Base-by-base conservation (phyloP, 1,140 invertebrate genomes). In the Drosophila lini region DNA sequence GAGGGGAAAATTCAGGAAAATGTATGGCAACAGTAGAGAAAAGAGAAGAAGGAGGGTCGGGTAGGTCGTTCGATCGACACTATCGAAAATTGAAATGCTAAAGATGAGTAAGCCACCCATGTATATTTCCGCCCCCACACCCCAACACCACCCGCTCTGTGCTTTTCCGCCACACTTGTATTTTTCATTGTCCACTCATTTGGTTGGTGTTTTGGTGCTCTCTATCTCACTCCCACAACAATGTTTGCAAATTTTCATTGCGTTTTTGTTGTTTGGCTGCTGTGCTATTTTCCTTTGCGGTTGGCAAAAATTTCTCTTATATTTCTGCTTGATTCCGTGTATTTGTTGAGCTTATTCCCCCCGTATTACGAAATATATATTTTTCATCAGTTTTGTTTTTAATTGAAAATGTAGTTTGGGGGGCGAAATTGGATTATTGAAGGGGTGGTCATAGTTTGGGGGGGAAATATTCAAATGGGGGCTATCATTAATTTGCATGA, bases 71-170 rank as follows among this genome's bases (percentile, higher is more conserved):
- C n/a, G 61, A 62, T 44, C 64, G 60, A 69, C 61, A 63, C 81
- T 76, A 81, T 67, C 77, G 58, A 71, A 82, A 78, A 71, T 81
- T 68, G 74, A 75, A 81, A 85, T 84, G 52, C 63, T 62, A 80
- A 80, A 84, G 79, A 85, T 85, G 82, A 86, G 83, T 76, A 63
- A 47, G 60, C 55, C 55, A 15, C 32, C 44, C 6, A 11, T 15
- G 36, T 56, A 52, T 16, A 47, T 48, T 50, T 8, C 45, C 8
- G 9, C 11, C 25, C 50, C 38, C 13, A 6, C 48, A 36, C 50
- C 16, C n/a, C 5, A 13, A 4, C 11, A 31, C 5, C 16, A 16
- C 32, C 15, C 28, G 9, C 16, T 22, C 16, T 34, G 16, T 19
- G 50, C 50, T 40, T 48, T 38, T 15, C 15, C 45, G 31, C 36